Evolutionary conservation across 2,888 invertebrate genomes (phyloP).

Genomic region (Lithophane socia): DNA sequence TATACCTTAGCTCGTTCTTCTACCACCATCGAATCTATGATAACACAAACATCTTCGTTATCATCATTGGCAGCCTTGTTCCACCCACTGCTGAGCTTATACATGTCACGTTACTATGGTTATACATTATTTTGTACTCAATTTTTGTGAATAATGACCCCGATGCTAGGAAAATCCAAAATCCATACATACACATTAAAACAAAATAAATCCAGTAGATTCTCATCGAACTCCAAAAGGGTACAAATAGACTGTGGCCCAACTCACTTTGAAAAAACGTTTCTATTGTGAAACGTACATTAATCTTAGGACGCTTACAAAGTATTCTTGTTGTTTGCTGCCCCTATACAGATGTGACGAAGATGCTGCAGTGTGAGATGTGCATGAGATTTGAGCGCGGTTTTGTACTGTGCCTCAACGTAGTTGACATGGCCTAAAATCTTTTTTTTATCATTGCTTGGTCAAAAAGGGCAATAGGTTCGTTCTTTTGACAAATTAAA

Average conservation of each 20-base stretch:
- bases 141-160: too few relatives aligned
- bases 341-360: constrained; percentile 65
- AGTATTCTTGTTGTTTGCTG: constrained; percentile 71
- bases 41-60: neutral
- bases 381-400: constrained; percentile 26
- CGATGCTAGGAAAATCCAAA: too few relatives aligned
- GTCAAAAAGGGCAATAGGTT: neutral
- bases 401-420: neutral
- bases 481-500: neutral
- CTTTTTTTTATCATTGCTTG: neutral
- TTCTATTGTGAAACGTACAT: constrained; percentile 70
- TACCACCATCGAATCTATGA: neutral
- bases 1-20: neutral
- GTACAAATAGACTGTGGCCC: constrained; percentile 59
- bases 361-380: constrained; percentile 1
- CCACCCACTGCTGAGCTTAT: neutral
- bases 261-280: constrained; percentile 71
- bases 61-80: neutral
- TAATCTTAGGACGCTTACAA: constrained; percentile 72
- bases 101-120: neutral
- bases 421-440: neutral
- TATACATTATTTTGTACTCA: too few relatives aligned
- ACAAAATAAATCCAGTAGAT: constrained; percentile 27
- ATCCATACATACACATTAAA: constrained; percentile 24
- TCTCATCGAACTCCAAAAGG: constrained; percentile 65